Evolutionary conservation across 2,113 vertebrate species (phyloP), one percentile per base, ranked within the genome.

Genomic region (Odontesthes bonariensis): DNA sequence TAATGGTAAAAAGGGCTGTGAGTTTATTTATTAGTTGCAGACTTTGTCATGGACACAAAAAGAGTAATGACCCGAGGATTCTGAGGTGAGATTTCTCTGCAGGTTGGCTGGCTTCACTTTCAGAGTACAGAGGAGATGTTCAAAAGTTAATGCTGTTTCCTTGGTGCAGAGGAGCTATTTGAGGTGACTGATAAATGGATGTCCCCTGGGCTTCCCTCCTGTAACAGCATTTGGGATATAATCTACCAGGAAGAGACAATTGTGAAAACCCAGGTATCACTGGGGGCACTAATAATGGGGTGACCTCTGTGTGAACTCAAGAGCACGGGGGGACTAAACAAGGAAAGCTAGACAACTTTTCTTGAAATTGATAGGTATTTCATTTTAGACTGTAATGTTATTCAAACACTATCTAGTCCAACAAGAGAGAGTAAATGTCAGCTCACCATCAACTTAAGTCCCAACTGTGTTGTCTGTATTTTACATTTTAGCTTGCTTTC

Each of bases 341-440:
- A 38, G 9, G 3, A 38, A 35, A 58, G 19, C 33, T 58, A 16
- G 17, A n/a, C 1, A 44, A 44, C 3, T 38, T 47, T 5, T 35
- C 19, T 12, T 56, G 40, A 46, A 17, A 32, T 64, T 8, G 5
- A 33, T 22, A 12, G 3, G 10, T 42, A 12, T 19, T n/a, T 6
- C 33, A 12, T 20, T 59, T 52, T 12, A 10, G 11, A 51, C 61
- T 35, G 22, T 31, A 54, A 46, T 56, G 44, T 38, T 38, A 60
- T 27, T 20, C 0, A 5, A 44, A 14, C 8, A 32, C 31, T 20
- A 54, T 56, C 33, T 19, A 46, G 40, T 62, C 35, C 35, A 38
- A 38, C 35, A 16, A 42, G 3, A 14, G 23, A 38, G 17, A 38
- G 31, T 7, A 73, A 73, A 78, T 76, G 64, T 69, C 78, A 75